Evolutionary conservation across 2,113 vertebrate genomes (phyloP), one percentile per base, ranked within the genome.

Genomic region (Chelonoidis abingdonii): DNA sequence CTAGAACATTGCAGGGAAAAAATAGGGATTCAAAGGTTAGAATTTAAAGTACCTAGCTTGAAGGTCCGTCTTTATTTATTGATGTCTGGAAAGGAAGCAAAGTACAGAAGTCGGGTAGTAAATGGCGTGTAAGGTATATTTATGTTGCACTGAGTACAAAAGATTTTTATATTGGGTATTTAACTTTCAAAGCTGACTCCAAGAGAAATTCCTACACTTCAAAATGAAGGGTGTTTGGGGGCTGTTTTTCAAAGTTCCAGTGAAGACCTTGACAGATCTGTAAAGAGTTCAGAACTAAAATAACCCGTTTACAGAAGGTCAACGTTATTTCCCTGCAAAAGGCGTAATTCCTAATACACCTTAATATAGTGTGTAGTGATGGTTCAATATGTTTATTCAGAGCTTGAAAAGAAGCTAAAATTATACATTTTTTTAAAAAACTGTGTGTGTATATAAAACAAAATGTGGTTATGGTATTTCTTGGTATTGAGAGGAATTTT

Each of bases 311-410:
- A 95, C 96, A 95, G 95, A 95, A 86, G 95, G 93, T 93, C 47
- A 94, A 87, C 92, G 97, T 94, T 97, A 95, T 97, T 98, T 98
- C 94, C 94, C 91, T 91, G 97, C 49, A 93, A 95, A 92, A 87
- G 84, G 79, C 93, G 87, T 95, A 89, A 96, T 97, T 96, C 90
- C 56, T 96, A 88, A 94, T 86, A 93, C 93, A 96, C 93, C 89
- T 84, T 92, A 83, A 50, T 83, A 83, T 90, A 95, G 95, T 95
- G 93, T 95, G 92, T 95, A 94, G 92, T 81, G 89, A 97, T 89
- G 93, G 83, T 94, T 94, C 83, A 76, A 22, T 87, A 83, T n/a
- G 96, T 89, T 94, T 96, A 89, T 96, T 92, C 29, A 92, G 35
- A 90, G 88, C 88, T 88, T 91, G 81, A 84, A 84, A 96, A 56